Evolutionary conservation across 1,140 invertebrate species (phyloP).

Genomic region (Pseudomyrmex pallidus): DNA sequence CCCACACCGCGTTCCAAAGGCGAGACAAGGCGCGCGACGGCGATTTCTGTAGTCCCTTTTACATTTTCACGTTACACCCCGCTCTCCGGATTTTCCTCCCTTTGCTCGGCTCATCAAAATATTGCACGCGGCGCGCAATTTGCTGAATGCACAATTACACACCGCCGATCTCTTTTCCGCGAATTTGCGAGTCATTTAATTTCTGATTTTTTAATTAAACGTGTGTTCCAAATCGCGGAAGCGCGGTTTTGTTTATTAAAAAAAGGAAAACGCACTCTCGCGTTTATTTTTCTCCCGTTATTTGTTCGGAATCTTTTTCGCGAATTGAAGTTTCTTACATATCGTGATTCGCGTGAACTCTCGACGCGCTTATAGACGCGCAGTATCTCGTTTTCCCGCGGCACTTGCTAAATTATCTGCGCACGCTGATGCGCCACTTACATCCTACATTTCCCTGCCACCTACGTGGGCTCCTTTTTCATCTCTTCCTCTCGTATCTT

Average conservation of each 20-base stretch:
- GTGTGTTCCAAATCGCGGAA: too few relatives aligned
- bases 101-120: constrained; percentile 2
- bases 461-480: constrained; percentile 17
- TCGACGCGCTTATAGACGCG: constrained; percentile 2
- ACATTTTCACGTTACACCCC: not conserved
- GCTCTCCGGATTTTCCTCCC: not conserved
- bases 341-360: constrained; percentile 4
- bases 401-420: constrained; percentile 46
- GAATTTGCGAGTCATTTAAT: not conserved
- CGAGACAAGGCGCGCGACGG: constrained; percentile 1
- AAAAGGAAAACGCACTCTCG: too few relatives aligned
- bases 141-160: not conserved
- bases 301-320: too few relatives aligned
- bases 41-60: not conserved
- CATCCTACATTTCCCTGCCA: constrained; percentile 37
- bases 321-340: too few relatives aligned
- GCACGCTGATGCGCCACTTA: constrained; percentile 51
- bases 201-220: not conserved
- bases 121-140: constrained; percentile 21
- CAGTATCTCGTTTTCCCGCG: constrained; percentile 22
- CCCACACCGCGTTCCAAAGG: not conserved
- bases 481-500: constrained; percentile 27
- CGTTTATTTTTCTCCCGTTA: too few relatives aligned
- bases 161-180: not conserved
- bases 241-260: too few relatives aligned